These are phyloP conservation scores for Zoanthus gigantus DNA, from an alignment of 92 coral and sea anemone genomes.

Conservation along the genomic window DNA sequence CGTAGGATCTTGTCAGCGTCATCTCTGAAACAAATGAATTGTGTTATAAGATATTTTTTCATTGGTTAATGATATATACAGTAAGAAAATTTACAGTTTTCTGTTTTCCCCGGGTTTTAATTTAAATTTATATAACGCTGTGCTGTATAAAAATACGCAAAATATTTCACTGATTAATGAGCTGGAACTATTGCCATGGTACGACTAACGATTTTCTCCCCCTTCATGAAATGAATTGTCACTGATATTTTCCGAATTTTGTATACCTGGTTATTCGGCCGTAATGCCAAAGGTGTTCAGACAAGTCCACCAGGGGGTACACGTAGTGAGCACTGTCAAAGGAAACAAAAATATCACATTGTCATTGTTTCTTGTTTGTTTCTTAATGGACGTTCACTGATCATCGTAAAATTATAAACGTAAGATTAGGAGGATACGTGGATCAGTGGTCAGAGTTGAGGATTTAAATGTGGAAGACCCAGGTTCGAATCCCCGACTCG, in stretches of 20 bases:
- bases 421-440: too few relatives aligned
- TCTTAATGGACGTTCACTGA: too few relatives aligned
- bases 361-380: too few relatives aligned
- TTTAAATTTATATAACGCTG: too few relatives aligned
- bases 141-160: too few relatives aligned
- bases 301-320: slow-evolving; percentile 63
- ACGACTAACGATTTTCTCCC: background rate
- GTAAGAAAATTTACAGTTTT: background rate
- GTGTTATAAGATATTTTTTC: background rate
- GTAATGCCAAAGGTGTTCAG: slow-evolving; percentile 70
- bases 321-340: slow-evolving; percentile 21
- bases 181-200: background rate
- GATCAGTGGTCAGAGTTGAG: too few relatives aligned
- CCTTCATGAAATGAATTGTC: background rate
- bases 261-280: slow-evolving; percentile 73
- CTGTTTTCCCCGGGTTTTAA: too few relatives aligned
- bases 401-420: too few relatives aligned
- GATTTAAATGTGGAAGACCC: too few relatives aligned
- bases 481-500: too few relatives aligned
- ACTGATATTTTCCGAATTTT: background rate
- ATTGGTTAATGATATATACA: background rate
- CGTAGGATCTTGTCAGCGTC: slow-evolving; percentile 66
- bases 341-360: background rate
- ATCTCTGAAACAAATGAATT: slow-evolving; percentile 45
- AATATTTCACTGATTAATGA: too few relatives aligned